These are phyloP conservation scores for Archaeoteleia sp. DNA, from an alignment of 2,888 invertebrate species.

Conservation along the genomic window DNA sequence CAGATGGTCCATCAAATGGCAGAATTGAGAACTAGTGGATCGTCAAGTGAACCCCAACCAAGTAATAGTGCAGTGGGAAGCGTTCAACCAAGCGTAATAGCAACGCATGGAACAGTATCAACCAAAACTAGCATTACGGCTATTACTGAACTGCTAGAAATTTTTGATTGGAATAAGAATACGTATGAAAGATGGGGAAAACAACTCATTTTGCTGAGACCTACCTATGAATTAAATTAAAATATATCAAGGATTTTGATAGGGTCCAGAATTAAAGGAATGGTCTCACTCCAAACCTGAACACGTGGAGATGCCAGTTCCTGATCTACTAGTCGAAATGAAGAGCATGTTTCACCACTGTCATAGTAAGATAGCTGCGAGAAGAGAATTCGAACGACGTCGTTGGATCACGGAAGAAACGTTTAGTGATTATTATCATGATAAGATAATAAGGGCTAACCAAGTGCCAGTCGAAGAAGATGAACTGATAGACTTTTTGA, in stretches of 20 bases:
- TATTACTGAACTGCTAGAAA: slow-evolving; percentile 27
- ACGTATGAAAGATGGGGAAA: slow-evolving; percentile 31
- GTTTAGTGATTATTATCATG: slow-evolving; percentile 45
- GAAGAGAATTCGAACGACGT: slow-evolving; percentile 46
- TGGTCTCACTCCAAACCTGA: slow-evolving; percentile 49
- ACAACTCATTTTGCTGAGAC: slow-evolving; percentile 20
- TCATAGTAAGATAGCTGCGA: slow-evolving; percentile 29
- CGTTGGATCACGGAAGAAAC: slow-evolving; percentile 37
- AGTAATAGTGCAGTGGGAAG: too few relatives aligned
- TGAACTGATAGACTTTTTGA: slow-evolving; percentile 42
- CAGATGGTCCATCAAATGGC: too few relatives aligned
- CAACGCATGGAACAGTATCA: slow-evolving; percentile 29
- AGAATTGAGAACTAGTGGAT: too few relatives aligned
- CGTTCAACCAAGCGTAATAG: too few relatives aligned
- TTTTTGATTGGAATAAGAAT: slow-evolving; percentile 15
- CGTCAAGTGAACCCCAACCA: too few relatives aligned
- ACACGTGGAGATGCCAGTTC: slow-evolving; percentile 27
- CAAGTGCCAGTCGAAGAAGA: slow-evolving; percentile 34
- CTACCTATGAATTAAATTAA: slow-evolving; percentile 17
- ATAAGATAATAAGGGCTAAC: slow-evolving; percentile 42
- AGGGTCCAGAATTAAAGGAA: slow-evolving; percentile 35
- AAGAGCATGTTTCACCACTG: slow-evolving; percentile 41
- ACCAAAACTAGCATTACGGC: neutral
- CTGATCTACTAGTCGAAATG: slow-evolving; percentile 39
- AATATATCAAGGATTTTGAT: slow-evolving; percentile 29